Conservation (phyloP, 2,888 invertebrate genomes). For the Rhingia rostrata region DNA sequence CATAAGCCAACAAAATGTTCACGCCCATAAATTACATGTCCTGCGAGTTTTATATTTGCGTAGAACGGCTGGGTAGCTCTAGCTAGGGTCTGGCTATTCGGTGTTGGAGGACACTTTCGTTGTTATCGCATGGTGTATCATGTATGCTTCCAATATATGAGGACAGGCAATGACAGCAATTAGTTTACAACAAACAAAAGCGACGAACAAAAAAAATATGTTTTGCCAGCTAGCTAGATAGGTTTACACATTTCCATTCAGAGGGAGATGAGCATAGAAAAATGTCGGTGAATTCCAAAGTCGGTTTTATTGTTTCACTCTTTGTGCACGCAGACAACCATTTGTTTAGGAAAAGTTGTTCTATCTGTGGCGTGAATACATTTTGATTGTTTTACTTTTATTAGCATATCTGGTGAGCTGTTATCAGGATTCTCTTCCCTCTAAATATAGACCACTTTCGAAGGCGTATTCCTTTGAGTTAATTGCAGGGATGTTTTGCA, state of each 20-base stretch:
- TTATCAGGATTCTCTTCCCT: too few relatives aligned
- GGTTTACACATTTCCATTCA: not conserved
- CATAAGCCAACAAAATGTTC: conserved; percentile 61
- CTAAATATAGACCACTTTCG: too few relatives aligned
- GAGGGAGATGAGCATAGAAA: not conserved
- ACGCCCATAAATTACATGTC: conserved; percentile 70
- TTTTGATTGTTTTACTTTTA: too few relatives aligned
- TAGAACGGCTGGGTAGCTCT: conserved; percentile 13
- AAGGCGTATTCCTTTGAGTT: too few relatives aligned
- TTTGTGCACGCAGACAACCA: not conserved
- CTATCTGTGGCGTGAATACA: too few relatives aligned
- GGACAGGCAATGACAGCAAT: conserved; percentile 71
- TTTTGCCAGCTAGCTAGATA: conserved; percentile 32
- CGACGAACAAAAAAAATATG: conserved; percentile 15
- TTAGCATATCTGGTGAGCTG: too few relatives aligned
- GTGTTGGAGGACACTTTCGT: conserved; percentile 50
- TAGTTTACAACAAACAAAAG: conserved; percentile 71
- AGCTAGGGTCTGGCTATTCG: conserved; percentile 2
- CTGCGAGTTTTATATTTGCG: conserved; percentile 54
- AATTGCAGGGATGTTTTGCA: too few relatives aligned
- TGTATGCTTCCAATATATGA: conserved; percentile 47
- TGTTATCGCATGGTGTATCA: conserved; percentile 60
- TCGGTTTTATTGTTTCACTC: too few relatives aligned
- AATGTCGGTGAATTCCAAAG: not conserved
- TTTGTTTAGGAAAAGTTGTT: too few relatives aligned